These are phyloP conservation scores for Hylaea fasciaria DNA, from an alignment of 2,888 invertebrate genomes.

Conservation along the genomic window DNA sequence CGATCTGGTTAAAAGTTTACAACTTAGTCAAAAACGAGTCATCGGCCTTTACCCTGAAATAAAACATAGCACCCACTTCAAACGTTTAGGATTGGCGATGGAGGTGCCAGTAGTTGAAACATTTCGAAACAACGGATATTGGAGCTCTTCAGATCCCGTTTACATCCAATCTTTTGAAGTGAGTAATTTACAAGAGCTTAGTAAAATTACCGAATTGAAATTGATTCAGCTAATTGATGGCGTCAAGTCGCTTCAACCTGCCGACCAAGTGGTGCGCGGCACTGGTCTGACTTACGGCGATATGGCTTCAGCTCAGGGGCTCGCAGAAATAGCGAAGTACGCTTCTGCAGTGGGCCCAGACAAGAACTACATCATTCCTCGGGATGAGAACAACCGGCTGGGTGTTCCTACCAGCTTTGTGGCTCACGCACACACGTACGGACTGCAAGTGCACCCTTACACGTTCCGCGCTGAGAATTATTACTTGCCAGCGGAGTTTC, in stretches of 20 bases:
- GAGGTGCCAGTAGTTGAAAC: conserved; percentile 64
- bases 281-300: conserved; percentile 66
- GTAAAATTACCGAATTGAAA: conserved; percentile 64
- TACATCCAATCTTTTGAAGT: conserved; percentile 80
- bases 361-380: conserved; percentile 73
- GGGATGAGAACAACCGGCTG: conserved; percentile 59
- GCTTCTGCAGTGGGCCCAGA: conserved; percentile 76
- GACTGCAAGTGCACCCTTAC: conserved; percentile 74
- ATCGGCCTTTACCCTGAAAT: conserved; percentile 78
- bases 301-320: conserved; percentile 71
- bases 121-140: conserved; percentile 68
- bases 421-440: conserved; percentile 65
- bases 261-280: conserved; percentile 60
- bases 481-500: conserved; percentile 69
- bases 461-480: conserved; percentile 76
- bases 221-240: conserved; percentile 67
- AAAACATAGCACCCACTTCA: conserved; percentile 71
- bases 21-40: conserved; percentile 63
- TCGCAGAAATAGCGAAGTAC: conserved; percentile 68
- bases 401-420: conserved; percentile 67
- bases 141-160: conserved; percentile 57
- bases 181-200: conserved; percentile 69
- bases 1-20: conserved; percentile 66
- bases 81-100: conserved; percentile 64
- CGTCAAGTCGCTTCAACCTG: conserved; percentile 56